Conservation (phyloP, 2,888 invertebrate species). For the Cartodere bifasciata region DNA sequence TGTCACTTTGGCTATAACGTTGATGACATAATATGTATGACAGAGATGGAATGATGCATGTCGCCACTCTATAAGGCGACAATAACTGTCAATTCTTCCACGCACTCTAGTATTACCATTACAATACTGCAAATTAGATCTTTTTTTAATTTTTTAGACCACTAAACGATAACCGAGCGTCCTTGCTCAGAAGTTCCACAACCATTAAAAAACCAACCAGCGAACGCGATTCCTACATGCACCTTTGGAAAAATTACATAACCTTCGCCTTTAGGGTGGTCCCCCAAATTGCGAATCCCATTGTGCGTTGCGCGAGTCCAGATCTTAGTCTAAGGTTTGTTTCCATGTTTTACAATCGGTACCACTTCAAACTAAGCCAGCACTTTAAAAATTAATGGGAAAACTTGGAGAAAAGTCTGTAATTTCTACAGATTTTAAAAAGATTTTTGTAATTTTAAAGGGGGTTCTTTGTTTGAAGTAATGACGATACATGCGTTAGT, state of each 20-base stretch:
- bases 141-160: conserved; percentile 48
- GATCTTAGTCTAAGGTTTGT: conserved; percentile 85
- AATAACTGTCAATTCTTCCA: too few species aligned
- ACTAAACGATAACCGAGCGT: conserved; percentile 92
- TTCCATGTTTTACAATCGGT: conserved; percentile 17
- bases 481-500: neutral
- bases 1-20: too few species aligned
- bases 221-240: conserved; percentile 89
- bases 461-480: too few species aligned
- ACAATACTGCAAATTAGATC: neutral
- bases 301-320: conserved; percentile 84
- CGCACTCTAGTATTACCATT: too few species aligned
- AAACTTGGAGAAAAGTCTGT: conserved; percentile 1
- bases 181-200: conserved; percentile 77
- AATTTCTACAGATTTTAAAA: conserved; percentile 3
- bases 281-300: conserved; percentile 77
- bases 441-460: conserved; percentile 4
- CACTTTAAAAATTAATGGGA: too few species aligned
- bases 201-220: conserved; percentile 82
- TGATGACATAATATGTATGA: too few species aligned
- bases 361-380: neutral
- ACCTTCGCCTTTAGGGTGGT: conserved; percentile 94
- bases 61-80: too few species aligned
- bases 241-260: conserved; percentile 96
- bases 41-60: too few species aligned